Evolutionary conservation across 2,113 vertebrate species (phyloP).

Genomic region (Pseudolaguvia tuberculata): DNA sequence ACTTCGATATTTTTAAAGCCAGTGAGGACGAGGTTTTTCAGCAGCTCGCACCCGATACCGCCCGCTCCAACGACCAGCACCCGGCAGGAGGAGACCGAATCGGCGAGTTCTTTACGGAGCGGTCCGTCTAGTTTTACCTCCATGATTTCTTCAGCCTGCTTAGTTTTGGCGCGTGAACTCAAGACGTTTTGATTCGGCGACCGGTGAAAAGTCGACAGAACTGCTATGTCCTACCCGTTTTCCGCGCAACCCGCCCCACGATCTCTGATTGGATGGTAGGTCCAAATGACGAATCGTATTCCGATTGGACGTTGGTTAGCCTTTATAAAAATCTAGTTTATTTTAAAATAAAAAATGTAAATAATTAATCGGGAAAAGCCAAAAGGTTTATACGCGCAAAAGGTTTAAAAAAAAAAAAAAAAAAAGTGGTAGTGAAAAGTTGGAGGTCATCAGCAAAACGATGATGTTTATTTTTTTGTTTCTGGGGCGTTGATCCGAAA

Average conservation of each 20-base stretch:
- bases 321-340: no score
- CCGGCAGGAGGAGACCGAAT: conserved; percentile 76
- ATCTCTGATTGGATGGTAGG: conserved; percentile 5
- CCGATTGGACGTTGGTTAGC: not conserved
- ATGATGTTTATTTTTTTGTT: no score
- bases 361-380: no score
- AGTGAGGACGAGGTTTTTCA: conserved; percentile 91
- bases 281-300: not conserved
- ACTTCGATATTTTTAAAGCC: conserved; percentile 90
- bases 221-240: conserved; percentile 17
- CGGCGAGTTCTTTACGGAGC: conserved; percentile 79
- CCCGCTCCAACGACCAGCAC: conserved; percentile 90
- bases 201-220: not conserved
- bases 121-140: conserved; percentile 74
- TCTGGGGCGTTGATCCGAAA: no score
- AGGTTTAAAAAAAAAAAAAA: no score
- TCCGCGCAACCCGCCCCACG: not conserved
- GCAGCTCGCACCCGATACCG: conserved; percentile 91
- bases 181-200: conserved; percentile 2
- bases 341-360: no score
- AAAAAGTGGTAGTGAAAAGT: no score
- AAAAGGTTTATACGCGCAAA: no score
- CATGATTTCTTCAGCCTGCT: conserved; percentile 57
- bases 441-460: no score
- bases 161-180: conserved; percentile 15